Evolutionary conservation across 2,113 vertebrate species (phyloP).

Genomic region (Cololabis saira): DNA sequence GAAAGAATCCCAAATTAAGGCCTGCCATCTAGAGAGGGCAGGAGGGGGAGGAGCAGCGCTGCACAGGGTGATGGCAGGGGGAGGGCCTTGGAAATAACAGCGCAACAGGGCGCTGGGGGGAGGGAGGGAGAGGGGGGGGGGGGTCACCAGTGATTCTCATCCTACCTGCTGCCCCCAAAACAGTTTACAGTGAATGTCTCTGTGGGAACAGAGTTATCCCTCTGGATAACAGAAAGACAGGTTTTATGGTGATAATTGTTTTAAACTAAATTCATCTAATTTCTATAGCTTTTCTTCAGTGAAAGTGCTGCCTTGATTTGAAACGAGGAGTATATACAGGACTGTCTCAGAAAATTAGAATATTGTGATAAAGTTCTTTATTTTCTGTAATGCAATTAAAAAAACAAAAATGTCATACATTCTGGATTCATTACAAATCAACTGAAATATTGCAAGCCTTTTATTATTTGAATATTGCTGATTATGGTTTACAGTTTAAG

Average conservation of each 20-base stretch:
- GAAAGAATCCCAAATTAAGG: constrained; percentile 41
- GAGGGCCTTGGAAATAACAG: constrained; percentile 57
- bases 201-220: background rate
- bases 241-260: background rate
- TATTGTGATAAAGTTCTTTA: too few species aligned
- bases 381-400: too few species aligned
- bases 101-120: background rate
- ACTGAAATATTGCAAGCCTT: too few species aligned
- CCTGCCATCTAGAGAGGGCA: constrained; percentile 41
- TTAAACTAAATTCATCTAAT: background rate
- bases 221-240: too few species aligned
- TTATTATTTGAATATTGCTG: too few species aligned
- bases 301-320: too few species aligned
- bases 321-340: too few species aligned
- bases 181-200: background rate
- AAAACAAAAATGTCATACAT: too few species aligned
- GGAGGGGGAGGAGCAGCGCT: constrained; percentile 28
- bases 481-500: too few species aligned
- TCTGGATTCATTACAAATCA: too few species aligned
- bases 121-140: background rate
- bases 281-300: background rate
- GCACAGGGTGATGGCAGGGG: constrained; percentile 16
- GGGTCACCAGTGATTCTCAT: constrained; percentile 17
- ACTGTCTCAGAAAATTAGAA: too few species aligned
- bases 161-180: constrained; percentile 15